Conservation (phyloP, 2,113 vertebrate species). For the Lagopus muta region DNA sequence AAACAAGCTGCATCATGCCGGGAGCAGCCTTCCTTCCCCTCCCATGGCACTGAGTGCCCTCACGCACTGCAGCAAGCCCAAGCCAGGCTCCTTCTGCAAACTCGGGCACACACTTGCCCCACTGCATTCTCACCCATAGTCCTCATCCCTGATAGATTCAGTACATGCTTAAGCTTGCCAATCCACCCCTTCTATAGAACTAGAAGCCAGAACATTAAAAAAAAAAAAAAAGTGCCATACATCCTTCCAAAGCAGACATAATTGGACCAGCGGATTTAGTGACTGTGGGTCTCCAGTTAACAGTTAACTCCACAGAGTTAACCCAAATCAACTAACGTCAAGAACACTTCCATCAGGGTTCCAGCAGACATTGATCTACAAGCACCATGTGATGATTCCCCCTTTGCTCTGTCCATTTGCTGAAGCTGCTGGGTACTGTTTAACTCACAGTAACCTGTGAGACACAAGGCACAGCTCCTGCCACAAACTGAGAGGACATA, state of each 20-base stretch:
- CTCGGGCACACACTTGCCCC: fast-evolving
- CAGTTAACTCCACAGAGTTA: too few species aligned
- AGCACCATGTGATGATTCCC: background rate
- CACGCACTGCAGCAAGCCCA: background rate
- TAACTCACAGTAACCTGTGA: background rate
- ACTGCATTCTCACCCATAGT: background rate
- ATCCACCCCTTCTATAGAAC: background rate
- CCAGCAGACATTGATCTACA: background rate
- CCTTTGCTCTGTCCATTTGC: background rate
- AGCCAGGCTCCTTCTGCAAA: background rate
- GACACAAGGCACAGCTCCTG: background rate
- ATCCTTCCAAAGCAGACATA: background rate
- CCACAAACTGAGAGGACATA: background rate
- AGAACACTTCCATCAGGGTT: background rate
- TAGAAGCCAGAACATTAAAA: background rate
- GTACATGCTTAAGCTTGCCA: background rate
- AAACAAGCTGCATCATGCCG: background rate
- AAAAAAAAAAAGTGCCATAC: fast-evolving
- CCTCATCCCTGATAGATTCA: background rate
- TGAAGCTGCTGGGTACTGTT: background rate
- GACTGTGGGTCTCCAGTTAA: background rate
- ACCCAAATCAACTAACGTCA: background rate
- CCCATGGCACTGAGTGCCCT: background rate
- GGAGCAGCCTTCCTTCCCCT: background rate
- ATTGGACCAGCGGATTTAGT: background rate